Evolutionary conservation across 2,797 vertebrate species (phyloP).

Genomic region (Microctenopoma lineatum): DNA sequence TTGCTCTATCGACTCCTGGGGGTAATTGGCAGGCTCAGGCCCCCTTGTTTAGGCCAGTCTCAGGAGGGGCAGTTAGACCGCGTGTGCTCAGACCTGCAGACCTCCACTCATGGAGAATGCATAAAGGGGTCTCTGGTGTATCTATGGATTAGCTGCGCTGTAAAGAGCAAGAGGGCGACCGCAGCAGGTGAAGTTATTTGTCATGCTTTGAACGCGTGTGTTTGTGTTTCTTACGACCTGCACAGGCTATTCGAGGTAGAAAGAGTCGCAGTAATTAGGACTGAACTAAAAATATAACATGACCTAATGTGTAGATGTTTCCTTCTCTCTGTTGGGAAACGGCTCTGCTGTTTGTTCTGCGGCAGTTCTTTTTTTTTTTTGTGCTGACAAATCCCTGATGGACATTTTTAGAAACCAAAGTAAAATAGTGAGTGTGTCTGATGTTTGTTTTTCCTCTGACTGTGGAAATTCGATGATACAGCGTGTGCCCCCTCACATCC

Average conservation of each 20-base stretch:
- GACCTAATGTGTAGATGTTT: not conserved
- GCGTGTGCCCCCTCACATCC: not conserved
- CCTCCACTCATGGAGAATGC: conserved; percentile 76
- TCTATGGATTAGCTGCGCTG: conserved; percentile 63
- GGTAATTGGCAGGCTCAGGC: conserved; percentile 74
- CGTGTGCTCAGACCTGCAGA: conserved; percentile 45
- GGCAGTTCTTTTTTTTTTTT: not conserved
- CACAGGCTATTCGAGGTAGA: not conserved
- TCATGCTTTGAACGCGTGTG: conserved; percentile 24
- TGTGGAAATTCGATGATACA: too few relatives aligned
- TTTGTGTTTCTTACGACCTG: conserved; percentile 11
- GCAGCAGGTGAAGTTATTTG: conserved; percentile 39
- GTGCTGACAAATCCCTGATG: not conserved
- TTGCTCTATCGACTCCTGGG: conserved; percentile 57
- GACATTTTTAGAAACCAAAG: not conserved
- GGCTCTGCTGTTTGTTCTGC: not conserved
- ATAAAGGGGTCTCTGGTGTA: conserved; percentile 67
- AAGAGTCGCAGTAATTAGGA: conserved; percentile 8
- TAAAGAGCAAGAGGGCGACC: conserved; percentile 47
- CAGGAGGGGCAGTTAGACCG: conserved; percentile 73
- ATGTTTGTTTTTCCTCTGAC: too few relatives aligned
- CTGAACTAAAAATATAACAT: not conserved
- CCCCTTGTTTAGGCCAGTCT: conserved; percentile 68
- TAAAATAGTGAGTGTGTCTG: not conserved
- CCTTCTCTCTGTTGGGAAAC: not conserved